Conservation (phyloP, 92 coral and sea anemone species). For the Actinostola sp. region DNA sequence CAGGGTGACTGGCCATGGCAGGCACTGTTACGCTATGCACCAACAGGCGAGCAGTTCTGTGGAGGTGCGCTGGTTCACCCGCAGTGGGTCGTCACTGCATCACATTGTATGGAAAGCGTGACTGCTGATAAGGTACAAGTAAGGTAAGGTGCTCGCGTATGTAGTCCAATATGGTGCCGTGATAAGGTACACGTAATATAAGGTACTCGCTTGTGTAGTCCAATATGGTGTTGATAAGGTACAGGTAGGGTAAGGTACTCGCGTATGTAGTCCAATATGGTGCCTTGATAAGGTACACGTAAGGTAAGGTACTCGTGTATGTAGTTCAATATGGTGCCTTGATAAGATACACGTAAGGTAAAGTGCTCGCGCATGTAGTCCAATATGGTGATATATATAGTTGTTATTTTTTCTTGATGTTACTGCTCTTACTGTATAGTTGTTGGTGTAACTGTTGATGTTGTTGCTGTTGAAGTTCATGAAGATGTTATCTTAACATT, state of each 20-base stretch:
- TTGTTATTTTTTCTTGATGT: too few relatives aligned
- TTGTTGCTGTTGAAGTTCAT: too few relatives aligned
- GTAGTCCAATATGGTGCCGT: not conserved
- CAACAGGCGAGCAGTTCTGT: constrained; percentile 35
- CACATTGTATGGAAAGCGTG: constrained; percentile 38
- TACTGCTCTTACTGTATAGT: too few relatives aligned
- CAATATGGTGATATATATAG: too few relatives aligned
- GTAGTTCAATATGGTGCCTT: too few relatives aligned
- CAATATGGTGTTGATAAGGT: not conserved
- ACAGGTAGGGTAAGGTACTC: not conserved
- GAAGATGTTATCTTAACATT: too few relatives aligned
- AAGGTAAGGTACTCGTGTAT: too few relatives aligned
- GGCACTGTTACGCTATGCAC: constrained; percentile 13
- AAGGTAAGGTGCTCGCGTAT: not conserved
- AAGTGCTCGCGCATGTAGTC: not conserved
- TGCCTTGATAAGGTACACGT: not conserved
- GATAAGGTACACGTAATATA: not conserved
- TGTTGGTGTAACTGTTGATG: too few relatives aligned
- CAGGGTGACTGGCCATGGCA: constrained; percentile 48
- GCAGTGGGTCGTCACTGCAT: constrained; percentile 59
- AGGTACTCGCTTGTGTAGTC: not conserved
- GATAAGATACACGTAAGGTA: constrained; percentile 2
- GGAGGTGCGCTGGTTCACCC: constrained; percentile 45
- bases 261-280: not conserved
- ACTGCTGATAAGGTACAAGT: not conserved